Base-by-base conservation (phyloP, 2,888 invertebrate species). In the Pterobdella sp. region DNA sequence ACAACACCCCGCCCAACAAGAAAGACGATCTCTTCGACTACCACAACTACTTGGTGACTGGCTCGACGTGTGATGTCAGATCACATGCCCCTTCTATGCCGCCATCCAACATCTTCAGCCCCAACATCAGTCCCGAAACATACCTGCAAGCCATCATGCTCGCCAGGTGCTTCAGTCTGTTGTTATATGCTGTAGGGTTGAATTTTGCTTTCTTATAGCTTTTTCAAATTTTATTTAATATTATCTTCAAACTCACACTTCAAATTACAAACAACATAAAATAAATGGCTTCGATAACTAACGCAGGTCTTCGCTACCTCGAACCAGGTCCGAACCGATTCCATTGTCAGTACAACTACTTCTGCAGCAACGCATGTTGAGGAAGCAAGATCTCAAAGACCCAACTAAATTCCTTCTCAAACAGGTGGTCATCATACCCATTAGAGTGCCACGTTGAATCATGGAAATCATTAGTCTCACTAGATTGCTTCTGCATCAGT, bases 321-420 rank as follows among this genome's bases (percentile, higher is more conserved):
- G 95, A 81, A 95, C 95, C 74, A 94, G 95, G 85, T 94, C 94
- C 66, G 94, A 94, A 1, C 93, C 93, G 0, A 85, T 93, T 79
- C 92, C 92, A 35, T 86, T 94, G 73, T 93, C 93, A 0, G 92
- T 93, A 85, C 92, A 93, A 34, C 89, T 92, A 87, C 87, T 93
- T 73, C 84, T 84, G 77, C 81, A 80, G 72, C 80, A 80, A 70
- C 79, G 78, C 63, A 76, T 80, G 73, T 74, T 80, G 63, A 80
- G 80, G 65, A 78, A 80, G 35, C 79, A 73, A 74, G 77, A 75
- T 75, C 70, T 73, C 56, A 73, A 76, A 37, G 81, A 82, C 52
- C 79, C 80, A 73, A 79, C 78, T 76, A 79, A 79, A 73, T 75
- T 78, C 35, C 79, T 78, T 72, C 77, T 81, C 65, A 81, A 81